Evolutionary conservation across 2,888 invertebrate species (phyloP), one percentile per base, ranked within the genome.

Genomic region (Pasiphila rectangulata): DNA sequence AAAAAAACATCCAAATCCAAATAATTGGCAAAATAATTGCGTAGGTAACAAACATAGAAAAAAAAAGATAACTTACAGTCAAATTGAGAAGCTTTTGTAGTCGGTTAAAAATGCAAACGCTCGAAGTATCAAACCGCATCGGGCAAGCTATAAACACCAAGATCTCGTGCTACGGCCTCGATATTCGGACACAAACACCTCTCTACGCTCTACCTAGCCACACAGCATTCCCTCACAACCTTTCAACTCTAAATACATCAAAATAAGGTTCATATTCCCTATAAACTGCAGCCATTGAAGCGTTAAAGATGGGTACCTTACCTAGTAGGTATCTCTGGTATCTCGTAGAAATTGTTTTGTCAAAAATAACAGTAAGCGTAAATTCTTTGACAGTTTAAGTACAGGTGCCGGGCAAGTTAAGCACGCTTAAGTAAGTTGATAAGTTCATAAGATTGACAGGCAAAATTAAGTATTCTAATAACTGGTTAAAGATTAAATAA

Each of bases 101-200:
- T n/a, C n/a, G n/a, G n/a, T n/a, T n/a, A n/a, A n/a, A n/a, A n/a
- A n/a, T 21, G 7, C 21, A 21, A 21, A 21, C 7, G 7, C 16
- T 21, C 23, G 4, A 73, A 79, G 70, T 76, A 77, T 68, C 79
- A 83, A 79, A 16, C 1, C 1, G 0, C 48, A 4, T 9, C 49
- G 67, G 37, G 1, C 4, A 35, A 16, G 17, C 32, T 62, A 61
- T 39, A 72, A 57, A 57, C 68, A 61, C 71, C 69, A 64, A 65
- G 71, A 77, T 79, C 81, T 76, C 75, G 71, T 63, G 66, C 64
- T 60, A 63, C 78, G 86, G 82, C 86, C 86, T 83, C 86, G 82
- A 82, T 85, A 80, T 79, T 82, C 75, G 74, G 75, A 75, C 67
- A 69, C 63, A 52, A 61, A 66, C 69, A 69, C 75, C 74, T 75